Conservation (phyloP, 2,888 invertebrate species). For the Desoria tigrina region DNA sequence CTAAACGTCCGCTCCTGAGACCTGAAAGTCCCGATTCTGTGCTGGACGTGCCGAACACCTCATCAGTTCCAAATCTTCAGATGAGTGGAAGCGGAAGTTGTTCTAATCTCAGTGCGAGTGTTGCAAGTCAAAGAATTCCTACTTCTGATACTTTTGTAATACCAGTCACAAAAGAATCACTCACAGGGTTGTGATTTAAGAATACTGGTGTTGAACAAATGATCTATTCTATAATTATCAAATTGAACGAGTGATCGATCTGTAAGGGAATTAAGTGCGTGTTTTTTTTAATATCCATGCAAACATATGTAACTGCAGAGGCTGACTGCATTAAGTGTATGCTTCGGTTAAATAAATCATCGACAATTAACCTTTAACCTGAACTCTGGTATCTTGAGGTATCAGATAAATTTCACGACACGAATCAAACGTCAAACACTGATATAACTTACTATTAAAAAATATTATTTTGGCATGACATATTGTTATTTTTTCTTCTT, state of each 20-base stretch:
- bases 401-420: no score
- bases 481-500: no score
- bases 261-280: no score
- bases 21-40: constrained; percentile 42
- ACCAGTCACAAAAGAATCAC: not conserved
- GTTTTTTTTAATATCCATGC: not conserved
- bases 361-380: no score
- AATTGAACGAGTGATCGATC: no score
- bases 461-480: no score
- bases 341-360: constrained; percentile 24
- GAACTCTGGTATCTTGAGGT: no score
- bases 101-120: constrained; percentile 33
- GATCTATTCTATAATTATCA: no score
- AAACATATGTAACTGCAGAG: not conserved
- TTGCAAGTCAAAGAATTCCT: constrained; percentile 17
- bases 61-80: constrained; percentile 26
- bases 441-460: no score
- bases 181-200: not conserved
- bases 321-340: constrained; percentile 10
- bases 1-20: constrained; percentile 48
- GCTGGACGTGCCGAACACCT: constrained; percentile 16
- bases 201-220: no score
- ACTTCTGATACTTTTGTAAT: constrained; percentile 12
- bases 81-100: constrained; percentile 27
- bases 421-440: no score